Evolutionary conservation across 1,140 invertebrate species (phyloP), one percentile per base, ranked within the genome.

Genomic region (Saccostrea glomerata): DNA sequence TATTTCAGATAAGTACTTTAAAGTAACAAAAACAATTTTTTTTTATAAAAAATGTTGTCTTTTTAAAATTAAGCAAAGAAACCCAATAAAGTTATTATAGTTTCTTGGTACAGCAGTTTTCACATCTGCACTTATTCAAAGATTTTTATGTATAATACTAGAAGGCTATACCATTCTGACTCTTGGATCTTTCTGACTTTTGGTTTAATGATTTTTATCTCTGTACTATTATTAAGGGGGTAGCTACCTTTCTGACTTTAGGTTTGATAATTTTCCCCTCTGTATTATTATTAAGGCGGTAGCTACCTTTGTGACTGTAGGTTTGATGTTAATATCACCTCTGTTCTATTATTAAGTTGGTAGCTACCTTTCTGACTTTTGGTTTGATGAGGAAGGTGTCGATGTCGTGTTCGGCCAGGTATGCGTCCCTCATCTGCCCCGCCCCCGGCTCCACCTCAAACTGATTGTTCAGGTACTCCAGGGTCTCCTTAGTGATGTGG

Each of bases 391-490:
- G 90, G 84, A 90, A 94, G 6, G 92, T 94, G 23, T 91, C 87
- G 13, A 94, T 91, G 40, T 92, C 88, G 25, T 92, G 91, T 3
- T 92, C 88, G 17, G 90, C 86, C 15, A 94, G 84, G 47, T 91
- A 92, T 11, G 90, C 36, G 84, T 90, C 91, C 73, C 93, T 87
- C 63, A 89, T 70, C 4, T 86, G 77, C 11, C 93, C 93, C 23
- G 92, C 73, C 20, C 93, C 93, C 63, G 92, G 92, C 77, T 93
- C 92, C 73, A 94, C 93, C 55, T 92, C 89, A 88, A 92, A 94
- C 85, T 92, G 89, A 66, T 88, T 82, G 7, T 47, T 58, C 20
- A 94, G 90, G 47, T 88, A 92, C 15, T 90, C 87, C 40, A 93
- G 82, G 2, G 93, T 94, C 82, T 89, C 90, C 87, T 91, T 89